Evolutionary conservation across 2,113 vertebrate genomes (phyloP).

Genomic region (Pelobates fuscus): DNA sequence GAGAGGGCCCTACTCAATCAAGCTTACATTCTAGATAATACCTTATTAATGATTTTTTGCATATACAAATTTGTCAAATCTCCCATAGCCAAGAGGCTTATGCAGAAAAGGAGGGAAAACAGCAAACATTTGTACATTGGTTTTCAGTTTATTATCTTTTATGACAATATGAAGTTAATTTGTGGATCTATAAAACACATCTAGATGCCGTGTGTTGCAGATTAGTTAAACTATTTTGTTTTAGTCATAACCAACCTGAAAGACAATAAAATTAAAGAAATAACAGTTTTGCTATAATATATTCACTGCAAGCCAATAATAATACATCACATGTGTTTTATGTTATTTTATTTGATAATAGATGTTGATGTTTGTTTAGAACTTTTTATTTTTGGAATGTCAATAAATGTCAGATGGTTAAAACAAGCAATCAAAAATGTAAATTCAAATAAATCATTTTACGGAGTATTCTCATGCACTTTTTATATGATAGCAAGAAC

Average conservation of each 20-base stretch:
- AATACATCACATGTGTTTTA: conserved; percentile 21
- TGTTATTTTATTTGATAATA: conserved; percentile 1
- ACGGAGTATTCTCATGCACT: not conserved
- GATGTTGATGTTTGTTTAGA: conserved; percentile 1
- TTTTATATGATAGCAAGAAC: not conserved
- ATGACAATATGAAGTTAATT: conserved; percentile 31
- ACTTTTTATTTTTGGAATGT: not conserved
- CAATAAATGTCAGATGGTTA: not conserved
- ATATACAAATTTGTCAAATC: conserved; percentile 18
- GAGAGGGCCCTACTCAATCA: no score
- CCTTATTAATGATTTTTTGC: conserved; percentile 12
- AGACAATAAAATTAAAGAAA: conserved; percentile 7
- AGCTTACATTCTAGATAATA: not conserved
- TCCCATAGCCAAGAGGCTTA: not conserved
- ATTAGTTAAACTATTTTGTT: conserved; percentile 32
- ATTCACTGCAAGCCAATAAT: not conserved
- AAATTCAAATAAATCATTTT: not conserved
- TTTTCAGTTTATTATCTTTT: conserved; percentile 27
- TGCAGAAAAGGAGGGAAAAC: not conserved
- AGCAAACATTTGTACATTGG: not conserved
- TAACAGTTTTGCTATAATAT: conserved; percentile 1
- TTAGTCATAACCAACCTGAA: conserved; percentile 22
- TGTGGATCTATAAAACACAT: conserved; percentile 24
- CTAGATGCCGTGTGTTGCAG: conserved; percentile 20
- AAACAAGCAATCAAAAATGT: not conserved